Base-by-base conservation (phyloP, 2,888 invertebrate genomes). In the Sipha maydis region DNA sequence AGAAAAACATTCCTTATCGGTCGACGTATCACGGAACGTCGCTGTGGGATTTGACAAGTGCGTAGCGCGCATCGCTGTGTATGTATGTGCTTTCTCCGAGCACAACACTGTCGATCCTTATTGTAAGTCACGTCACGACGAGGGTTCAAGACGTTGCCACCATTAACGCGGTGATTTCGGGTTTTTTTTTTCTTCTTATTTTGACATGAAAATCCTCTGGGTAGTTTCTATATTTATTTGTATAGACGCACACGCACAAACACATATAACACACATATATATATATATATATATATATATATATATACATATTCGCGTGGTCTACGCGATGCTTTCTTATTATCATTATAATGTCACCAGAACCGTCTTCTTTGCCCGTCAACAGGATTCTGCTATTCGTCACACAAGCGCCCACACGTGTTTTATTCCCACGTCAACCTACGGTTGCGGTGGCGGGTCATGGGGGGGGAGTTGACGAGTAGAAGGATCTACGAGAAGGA, bases 41-140 rank as follows among this genome's bases (percentile, higher is more conserved):
- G 8, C 28, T 28, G 69, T 34, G 48, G 14, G 48, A n/a, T 7
- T 31, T 85, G 77, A 85, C 85, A 69, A 69, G 69, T 17, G 73
- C 17, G 9, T 21, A 25, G 28, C 48, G 28, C 48, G 1, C 9
- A 48, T 0, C 34, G 19, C 41, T 54, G 48, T 17, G 21, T 61
- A 21, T 61, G 3, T 78, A 31, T 19, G 9, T 28, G 31, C 9
- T 71, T 28, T 4, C 38, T 0, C n/a, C 17, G n/a, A 25, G 28
- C 31, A 1, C 38, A 80, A n/a, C 67, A 19, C 38, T 34, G 73
- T 79, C 56, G 56, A 56, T 78, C 54, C 85, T 86, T 79, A 71
- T 85, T 85, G 79, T 56, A 71, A 86, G 85, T 86, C 85, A 67
- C 85, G 56, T 79, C 79, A 73, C 73, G 85, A 56, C 85, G 69